These are phyloP conservation scores for Palythoa grandis DNA, from an alignment of 92 coral and sea anemone genomes.

Conservation along the genomic window DNA sequence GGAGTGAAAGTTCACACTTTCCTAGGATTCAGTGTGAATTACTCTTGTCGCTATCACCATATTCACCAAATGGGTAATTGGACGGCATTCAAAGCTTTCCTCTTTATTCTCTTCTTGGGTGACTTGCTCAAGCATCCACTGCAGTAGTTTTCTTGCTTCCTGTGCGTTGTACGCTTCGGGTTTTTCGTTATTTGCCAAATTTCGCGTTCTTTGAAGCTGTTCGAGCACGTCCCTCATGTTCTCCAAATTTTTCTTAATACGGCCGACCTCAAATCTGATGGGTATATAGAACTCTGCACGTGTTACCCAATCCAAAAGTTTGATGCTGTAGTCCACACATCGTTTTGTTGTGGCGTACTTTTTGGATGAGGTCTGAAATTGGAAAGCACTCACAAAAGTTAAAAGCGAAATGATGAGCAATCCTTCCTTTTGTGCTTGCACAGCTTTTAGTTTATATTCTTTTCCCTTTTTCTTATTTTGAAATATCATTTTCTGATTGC, in stretches of 20 bases:
- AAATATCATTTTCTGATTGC: too few relatives aligned
- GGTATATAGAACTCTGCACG: constrained; percentile 1
- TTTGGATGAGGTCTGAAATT: constrained; percentile 1
- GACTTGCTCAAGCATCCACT: constrained; percentile 12
- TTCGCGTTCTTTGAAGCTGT: background rate
- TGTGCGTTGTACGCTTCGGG: background rate
- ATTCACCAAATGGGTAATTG: constrained; percentile 24
- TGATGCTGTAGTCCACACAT: constrained; percentile 17
- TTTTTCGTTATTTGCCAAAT: background rate
- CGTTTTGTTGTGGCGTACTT: background rate
- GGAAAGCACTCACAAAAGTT: too few relatives aligned
- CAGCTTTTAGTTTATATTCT: too few relatives aligned
- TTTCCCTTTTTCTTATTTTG: too few relatives aligned
- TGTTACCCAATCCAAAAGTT: constrained; percentile 12
- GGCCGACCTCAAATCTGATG: background rate
- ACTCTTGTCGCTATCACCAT: background rate
- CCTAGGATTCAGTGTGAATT: background rate
- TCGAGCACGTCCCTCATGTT: constrained; percentile 2
- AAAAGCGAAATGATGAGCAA: too few relatives aligned
- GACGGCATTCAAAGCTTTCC: constrained; percentile 11
- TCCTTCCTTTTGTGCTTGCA: too few relatives aligned
- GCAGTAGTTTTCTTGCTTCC: background rate
- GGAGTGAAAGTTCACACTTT: too few relatives aligned
- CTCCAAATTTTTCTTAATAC: constrained; percentile 10
- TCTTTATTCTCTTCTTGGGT: background rate